These are phyloP conservation scores for Momotus momota DNA, from an alignment of 2,797 vertebrate species.

Conservation along the genomic window DNA sequence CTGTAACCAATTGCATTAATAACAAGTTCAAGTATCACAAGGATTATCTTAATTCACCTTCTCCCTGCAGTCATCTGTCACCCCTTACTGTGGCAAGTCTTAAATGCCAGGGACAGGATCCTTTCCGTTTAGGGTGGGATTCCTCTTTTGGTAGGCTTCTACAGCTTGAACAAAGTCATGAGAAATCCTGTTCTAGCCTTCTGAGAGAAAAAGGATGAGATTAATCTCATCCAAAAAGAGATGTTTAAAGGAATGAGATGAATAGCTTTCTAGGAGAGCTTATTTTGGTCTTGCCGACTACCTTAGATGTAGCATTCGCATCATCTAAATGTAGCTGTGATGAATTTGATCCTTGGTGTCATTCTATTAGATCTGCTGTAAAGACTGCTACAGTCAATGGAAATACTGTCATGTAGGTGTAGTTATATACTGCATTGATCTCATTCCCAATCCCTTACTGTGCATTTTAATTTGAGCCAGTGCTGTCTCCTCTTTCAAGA, in stretches of 20 bases:
- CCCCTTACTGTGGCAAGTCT: background rate
- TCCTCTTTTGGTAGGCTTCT: background rate
- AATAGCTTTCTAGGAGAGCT: background rate
- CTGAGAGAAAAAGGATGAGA: background rate
- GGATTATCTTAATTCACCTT: background rate
- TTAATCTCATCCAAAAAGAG: slow-evolving; percentile 25
- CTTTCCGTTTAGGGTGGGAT: background rate
- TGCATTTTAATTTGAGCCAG: slow-evolving; percentile 39
- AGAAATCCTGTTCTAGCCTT: background rate
- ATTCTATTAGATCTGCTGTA: slow-evolving; percentile 40
- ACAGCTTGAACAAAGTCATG: background rate
- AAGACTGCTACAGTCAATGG: slow-evolving; percentile 20
- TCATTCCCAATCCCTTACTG: background rate
- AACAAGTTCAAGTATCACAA: background rate
- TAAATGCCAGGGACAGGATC: background rate
- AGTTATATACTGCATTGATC: slow-evolving; percentile 46
- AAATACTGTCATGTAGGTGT: slow-evolving; percentile 24
- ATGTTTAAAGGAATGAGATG: background rate
- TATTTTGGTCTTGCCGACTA: background rate
- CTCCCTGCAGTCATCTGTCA: background rate
- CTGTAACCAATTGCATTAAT: background rate
- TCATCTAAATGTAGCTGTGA: background rate
- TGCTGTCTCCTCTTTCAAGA: slow-evolving; percentile 44
- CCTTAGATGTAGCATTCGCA: slow-evolving; percentile 25
- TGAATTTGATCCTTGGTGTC: slow-evolving; percentile 43